phyloP scores from a whole-genome alignment of 2,113 vertebrate genomes.

The Fukomys damarensis region DNA sequence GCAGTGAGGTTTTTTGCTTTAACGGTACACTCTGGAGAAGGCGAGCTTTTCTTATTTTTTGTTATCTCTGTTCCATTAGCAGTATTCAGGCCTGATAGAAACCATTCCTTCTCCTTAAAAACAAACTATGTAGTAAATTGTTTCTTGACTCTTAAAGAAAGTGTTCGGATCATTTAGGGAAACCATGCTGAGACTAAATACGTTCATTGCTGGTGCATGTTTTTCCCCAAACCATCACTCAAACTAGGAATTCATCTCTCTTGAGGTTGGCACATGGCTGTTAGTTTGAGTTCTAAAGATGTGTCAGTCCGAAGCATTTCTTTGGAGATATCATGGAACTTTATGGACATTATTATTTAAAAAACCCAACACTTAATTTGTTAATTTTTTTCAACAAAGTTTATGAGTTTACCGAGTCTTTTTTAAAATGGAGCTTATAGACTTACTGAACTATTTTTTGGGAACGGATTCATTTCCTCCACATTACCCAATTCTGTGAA shows the following conservation, averaged over 20 bases:
- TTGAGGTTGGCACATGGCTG: not conserved
- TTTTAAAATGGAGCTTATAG: not conserved
- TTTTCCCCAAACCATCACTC: not conserved
- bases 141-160: constrained; percentile 17
- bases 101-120: constrained; percentile 25
- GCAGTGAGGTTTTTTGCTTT: constrained; percentile 62
- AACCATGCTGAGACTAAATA: not conserved
- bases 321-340: not conserved
- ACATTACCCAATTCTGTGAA: not conserved
- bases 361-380: not conserved
- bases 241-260: not conserved
- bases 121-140: not conserved
- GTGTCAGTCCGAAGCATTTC: not conserved
- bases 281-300: not conserved
- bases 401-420: not conserved
- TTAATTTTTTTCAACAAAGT: constrained; percentile 29
- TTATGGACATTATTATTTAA: not conserved
- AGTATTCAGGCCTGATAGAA: constrained; percentile 51
- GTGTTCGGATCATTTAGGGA: not conserved
- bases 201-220: not conserved
- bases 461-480: not conserved
- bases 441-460: not conserved
- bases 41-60: not conserved
- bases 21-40: constrained; percentile 32
- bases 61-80: constrained; percentile 46